Evolutionary conservation across 2,113 vertebrate genomes (phyloP).

Genomic region (Eptesicus fuscus): DNA sequence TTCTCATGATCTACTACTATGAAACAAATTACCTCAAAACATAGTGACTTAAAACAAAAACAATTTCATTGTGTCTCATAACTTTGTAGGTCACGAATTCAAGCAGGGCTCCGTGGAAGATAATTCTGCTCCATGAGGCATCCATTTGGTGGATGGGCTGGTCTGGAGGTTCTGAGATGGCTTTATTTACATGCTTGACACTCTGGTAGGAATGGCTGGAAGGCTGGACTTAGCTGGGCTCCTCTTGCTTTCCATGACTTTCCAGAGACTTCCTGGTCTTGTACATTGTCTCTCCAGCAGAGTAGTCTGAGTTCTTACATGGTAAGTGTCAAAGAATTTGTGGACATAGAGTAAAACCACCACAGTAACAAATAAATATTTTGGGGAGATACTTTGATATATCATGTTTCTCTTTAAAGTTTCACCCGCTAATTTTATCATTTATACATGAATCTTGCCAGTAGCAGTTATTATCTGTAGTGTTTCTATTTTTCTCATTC

Average conservation of each 20-base stretch:
- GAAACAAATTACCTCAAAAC: background rate
- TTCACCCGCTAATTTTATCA: background rate
- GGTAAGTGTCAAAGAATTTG: background rate
- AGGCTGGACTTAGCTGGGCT: background rate
- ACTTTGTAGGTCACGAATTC: background rate
- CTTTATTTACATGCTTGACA: background rate
- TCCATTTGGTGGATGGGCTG: background rate
- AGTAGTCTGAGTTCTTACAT: background rate
- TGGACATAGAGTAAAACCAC: background rate
- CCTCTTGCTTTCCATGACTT: background rate
- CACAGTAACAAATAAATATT: background rate
- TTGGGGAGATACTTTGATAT: background rate
- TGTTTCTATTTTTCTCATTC: background rate
- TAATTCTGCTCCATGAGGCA: background rate
- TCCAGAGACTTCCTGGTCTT: background rate
- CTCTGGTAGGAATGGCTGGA: background rate
- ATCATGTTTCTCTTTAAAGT: background rate
- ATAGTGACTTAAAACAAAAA: slow-evolving; percentile 5
- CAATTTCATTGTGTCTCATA: background rate
- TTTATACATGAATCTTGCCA: background rate
- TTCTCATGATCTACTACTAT: background rate
- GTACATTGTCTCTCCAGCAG: background rate
- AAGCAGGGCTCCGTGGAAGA: background rate
- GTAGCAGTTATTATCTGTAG: background rate
- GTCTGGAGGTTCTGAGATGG: background rate